Conservation (phyloP, 2,888 invertebrate genomes). For the Nephrotoma guestfalica region DNA sequence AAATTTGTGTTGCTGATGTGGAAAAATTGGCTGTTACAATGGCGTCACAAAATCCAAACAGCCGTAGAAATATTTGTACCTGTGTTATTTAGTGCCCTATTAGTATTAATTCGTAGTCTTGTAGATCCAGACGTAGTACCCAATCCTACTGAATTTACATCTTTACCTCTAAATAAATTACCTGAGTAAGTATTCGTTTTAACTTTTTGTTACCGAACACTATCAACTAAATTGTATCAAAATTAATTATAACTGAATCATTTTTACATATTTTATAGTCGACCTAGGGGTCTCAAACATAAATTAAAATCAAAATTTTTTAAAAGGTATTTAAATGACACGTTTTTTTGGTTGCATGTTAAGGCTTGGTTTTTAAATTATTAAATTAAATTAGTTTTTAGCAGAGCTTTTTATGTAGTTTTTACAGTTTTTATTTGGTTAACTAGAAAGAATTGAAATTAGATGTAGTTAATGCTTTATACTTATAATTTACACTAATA, state of each 20-base stretch:
- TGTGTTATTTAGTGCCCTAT: slow-evolving; percentile 46
- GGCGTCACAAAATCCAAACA: slow-evolving; percentile 53
- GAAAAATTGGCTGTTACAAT: slow-evolving; percentile 72
- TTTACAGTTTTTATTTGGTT: too few relatives aligned
- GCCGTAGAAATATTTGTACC: slow-evolving; percentile 51
- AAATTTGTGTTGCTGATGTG: slow-evolving; percentile 61
- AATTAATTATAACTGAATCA: background rate
- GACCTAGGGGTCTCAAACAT: background rate
- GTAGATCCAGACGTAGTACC: slow-evolving; percentile 38
- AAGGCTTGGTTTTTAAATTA: background rate
- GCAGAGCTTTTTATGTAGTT: too few relatives aligned
- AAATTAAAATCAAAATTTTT: background rate
- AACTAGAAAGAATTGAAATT: too few relatives aligned
- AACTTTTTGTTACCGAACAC: background rate
- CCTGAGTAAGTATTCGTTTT: slow-evolving; percentile 8
- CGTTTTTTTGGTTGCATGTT: background rate
- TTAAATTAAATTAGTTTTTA: background rate
- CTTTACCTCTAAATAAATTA: slow-evolving; percentile 26
- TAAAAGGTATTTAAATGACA: background rate
- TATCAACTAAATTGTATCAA: background rate
- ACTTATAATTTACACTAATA: too few relatives aligned
- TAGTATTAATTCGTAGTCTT: slow-evolving; percentile 53
- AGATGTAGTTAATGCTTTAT: too few relatives aligned
- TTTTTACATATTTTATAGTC: background rate
- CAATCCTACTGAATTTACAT: slow-evolving; percentile 19